These are phyloP conservation scores for Ruditapes philippinarum DNA, from an alignment of 1,140 invertebrate species.

Conservation along the genomic window DNA sequence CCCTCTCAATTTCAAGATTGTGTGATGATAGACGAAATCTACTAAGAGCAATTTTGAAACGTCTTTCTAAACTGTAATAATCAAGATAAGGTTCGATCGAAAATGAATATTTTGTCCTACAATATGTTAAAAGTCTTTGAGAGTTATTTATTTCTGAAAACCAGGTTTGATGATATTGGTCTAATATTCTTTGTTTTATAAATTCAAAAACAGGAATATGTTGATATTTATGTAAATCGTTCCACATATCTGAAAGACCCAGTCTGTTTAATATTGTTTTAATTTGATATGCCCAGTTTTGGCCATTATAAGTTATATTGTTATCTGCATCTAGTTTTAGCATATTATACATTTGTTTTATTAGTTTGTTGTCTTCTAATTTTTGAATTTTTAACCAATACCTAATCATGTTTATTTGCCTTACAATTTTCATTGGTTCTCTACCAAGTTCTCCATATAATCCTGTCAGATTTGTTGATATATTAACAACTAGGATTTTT, in stretches of 20 bases:
- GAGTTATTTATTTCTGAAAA: too few relatives aligned
- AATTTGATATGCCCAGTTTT: background rate
- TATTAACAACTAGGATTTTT: slow-evolving; percentile 3
- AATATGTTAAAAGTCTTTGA: too few relatives aligned
- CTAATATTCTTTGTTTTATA: too few relatives aligned
- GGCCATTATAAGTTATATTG: background rate
- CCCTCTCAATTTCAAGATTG: background rate
- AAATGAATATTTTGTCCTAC: too few relatives aligned
- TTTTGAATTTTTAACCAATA: slow-evolving; percentile 28
- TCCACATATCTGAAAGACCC: background rate
- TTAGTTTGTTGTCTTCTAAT: background rate
- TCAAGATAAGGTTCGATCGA: too few relatives aligned
- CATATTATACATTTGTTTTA: background rate
- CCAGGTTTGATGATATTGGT: too few relatives aligned
- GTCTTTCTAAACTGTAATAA: too few relatives aligned
- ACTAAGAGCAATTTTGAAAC: background rate
- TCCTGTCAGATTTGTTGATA: background rate
- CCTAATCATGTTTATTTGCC: background rate
- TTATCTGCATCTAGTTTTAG: background rate
- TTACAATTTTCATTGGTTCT: background rate
- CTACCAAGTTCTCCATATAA: slow-evolving; percentile 33
- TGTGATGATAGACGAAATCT: background rate
- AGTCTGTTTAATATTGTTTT: background rate
- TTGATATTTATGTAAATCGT: too few relatives aligned
- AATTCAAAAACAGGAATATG: too few relatives aligned